Conservation (phyloP, 2,113 vertebrate species). For the Larimichthys crocea region DNA sequence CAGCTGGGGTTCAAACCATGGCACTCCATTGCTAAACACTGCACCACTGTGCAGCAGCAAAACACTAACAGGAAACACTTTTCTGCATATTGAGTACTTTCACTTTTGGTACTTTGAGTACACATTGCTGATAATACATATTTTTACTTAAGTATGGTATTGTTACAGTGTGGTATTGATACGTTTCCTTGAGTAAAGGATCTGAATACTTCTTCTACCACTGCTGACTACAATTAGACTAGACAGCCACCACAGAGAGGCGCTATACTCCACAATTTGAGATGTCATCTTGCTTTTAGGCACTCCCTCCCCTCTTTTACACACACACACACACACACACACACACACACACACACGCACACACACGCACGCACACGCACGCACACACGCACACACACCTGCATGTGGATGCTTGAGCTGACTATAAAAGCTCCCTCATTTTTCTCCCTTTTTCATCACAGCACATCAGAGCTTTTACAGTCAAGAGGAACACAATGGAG, state of each 20-base stretch:
- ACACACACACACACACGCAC: slow-evolving; percentile 23
- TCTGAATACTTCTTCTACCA: background rate
- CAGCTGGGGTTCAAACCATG: no score
- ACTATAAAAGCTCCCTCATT: slow-evolving; percentile 32
- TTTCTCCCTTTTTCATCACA: slow-evolving; percentile 36
- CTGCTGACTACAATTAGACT: background rate
- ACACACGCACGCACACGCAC: slow-evolving; percentile 29
- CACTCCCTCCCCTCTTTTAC: background rate
- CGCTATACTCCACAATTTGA: slow-evolving; percentile 46
- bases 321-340: slow-evolving; percentile 8
- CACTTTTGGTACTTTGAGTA: background rate
- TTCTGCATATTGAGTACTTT: background rate
- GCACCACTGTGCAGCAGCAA: no score
- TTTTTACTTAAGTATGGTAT: no score
- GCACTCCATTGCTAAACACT: no score
- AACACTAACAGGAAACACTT: no score
- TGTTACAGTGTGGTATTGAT: no score
- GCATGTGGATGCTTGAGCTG: slow-evolving; percentile 20
- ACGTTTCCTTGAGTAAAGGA: background rate
- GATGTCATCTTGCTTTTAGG: background rate
- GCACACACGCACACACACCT: slow-evolving; percentile 15
- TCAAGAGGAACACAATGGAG: slow-evolving; percentile 43
- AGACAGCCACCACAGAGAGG: slow-evolving; percentile 51
- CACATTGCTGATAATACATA: no score
- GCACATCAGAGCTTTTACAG: slow-evolving; percentile 39